A percentile compares a stretch with the other conserved stretches of the same genome.
Conservation (phyloP, 1,140 invertebrate genomes). For the Listronotus bonariensis region DNA sequence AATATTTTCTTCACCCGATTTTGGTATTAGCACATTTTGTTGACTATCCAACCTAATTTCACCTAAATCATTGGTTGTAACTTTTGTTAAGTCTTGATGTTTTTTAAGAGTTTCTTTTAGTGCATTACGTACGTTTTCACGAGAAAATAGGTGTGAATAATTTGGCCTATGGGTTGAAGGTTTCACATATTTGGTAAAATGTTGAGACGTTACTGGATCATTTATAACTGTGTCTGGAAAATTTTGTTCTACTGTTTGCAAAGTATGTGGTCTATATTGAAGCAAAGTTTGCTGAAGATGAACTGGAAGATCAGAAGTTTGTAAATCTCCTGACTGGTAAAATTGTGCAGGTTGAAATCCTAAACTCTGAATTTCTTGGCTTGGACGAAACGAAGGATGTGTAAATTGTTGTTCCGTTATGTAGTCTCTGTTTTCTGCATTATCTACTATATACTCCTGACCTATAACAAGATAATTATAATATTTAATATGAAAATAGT, state of each 20-base stretch:
- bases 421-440: conserved; percentile 1
- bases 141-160: conserved; percentile 47
- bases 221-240: conserved; percentile 8
- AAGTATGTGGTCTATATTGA: conserved; percentile 43
- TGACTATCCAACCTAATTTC: too few species aligned
- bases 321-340: conserved; percentile 43
- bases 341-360: conserved; percentile 5
- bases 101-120: conserved; percentile 44
- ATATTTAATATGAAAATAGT: not conserved
- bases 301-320: conserved; percentile 51
- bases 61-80: too few species aligned
- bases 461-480: conserved; percentile 13
- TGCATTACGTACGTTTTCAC: conserved; percentile 60
- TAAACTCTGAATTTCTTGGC: not conserved
- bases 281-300: conserved; percentile 51
- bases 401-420: conserved; percentile 4
- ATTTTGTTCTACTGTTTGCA: conserved; percentile 12
- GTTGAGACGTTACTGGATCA: conserved; percentile 21
- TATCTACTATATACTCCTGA: conserved; percentile 24
- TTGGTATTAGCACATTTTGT: too few species aligned
- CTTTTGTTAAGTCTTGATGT: not conserved
- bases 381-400: too few species aligned
- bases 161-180: conserved; percentile 51
- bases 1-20: too few species aligned
- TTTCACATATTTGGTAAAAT: conserved; percentile 24